Evolutionary conservation across 1,140 invertebrate genomes (phyloP).

Genomic region (Melitaea cinxia): DNA sequence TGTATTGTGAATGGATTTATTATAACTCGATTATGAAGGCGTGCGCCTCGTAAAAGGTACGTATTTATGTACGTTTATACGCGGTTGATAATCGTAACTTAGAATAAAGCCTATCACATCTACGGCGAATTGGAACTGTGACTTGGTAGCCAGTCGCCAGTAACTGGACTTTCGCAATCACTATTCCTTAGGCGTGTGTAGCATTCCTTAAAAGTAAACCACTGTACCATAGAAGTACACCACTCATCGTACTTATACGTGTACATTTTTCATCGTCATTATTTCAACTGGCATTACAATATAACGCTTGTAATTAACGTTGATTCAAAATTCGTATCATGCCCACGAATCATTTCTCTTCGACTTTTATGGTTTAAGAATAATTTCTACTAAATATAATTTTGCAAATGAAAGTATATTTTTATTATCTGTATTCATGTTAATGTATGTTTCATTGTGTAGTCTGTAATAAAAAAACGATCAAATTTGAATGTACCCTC

Average conservation of each 20-base stretch:
- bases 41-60: conserved; percentile 68
- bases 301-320: conserved; percentile 49
- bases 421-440: conserved; percentile 15
- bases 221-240: conserved; percentile 52
- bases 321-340: conserved; percentile 55
- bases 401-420: conserved; percentile 50
- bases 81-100: conserved; percentile 14
- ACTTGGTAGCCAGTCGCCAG: conserved; percentile 44
- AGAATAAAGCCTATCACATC: conserved; percentile 34
- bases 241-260: conserved; percentile 51
- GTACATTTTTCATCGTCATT: conserved; percentile 58
- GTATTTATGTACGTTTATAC: conserved; percentile 45
- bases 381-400: conserved; percentile 62
- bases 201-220: conserved; percentile 68
- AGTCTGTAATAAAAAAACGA: background rate
- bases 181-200: conserved; percentile 70
- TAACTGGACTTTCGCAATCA: conserved; percentile 79
- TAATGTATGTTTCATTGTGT: conserved; percentile 2
- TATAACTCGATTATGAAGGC: conserved; percentile 68
- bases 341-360: conserved; percentile 61
- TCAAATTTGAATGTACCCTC: background rate
- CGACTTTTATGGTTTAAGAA: conserved; percentile 48
- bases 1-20: conserved; percentile 75
- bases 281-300: conserved; percentile 46
- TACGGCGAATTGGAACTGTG: conserved; percentile 44